Conservation (phyloP, 2,797 vertebrate genomes). For the Pseudomugil tenellus region DNA sequence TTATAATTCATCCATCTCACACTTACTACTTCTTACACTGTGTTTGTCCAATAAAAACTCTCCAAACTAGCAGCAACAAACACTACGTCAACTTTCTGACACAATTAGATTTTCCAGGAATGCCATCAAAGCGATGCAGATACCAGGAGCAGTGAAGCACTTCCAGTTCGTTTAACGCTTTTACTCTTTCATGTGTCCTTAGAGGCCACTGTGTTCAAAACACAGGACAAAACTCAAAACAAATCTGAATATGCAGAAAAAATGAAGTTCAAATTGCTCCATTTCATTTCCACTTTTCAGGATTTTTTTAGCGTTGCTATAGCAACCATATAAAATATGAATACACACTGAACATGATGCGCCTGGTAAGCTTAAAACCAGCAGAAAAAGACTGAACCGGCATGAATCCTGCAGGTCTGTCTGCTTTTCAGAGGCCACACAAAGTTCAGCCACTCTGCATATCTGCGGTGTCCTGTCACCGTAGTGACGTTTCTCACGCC, state of each 20-base stretch:
- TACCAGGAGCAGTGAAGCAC: too few species aligned
- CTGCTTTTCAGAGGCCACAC: conserved; percentile 44
- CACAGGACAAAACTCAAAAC: neutral
- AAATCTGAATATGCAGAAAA: too few species aligned
- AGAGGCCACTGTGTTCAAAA: neutral
- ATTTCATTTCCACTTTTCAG: neutral
- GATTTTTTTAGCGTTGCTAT: neutral
- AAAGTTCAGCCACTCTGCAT: conserved; percentile 61
- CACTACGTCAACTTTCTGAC: neutral
- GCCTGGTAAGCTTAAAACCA: neutral
- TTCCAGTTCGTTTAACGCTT: neutral
- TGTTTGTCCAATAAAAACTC: too few species aligned
- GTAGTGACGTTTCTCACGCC: conserved; percentile 71
- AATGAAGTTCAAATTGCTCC: neutral
- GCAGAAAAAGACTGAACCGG: conserved; percentile 7
- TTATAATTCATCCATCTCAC: too few species aligned
- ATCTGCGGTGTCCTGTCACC: conserved; percentile 64
- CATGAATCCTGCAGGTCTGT: conserved; percentile 29
- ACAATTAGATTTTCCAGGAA: neutral
- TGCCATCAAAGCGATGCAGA: neutral
- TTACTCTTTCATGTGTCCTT: neutral
- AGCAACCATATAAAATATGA: too few species aligned
- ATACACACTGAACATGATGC: neutral
- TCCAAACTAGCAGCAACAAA: neutral
- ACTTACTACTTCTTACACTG: too few species aligned